Evolutionary conservation across 2,113 vertebrate genomes (phyloP), one percentile per base, ranked within the genome.

Genomic region (Rutilus rutilus): DNA sequence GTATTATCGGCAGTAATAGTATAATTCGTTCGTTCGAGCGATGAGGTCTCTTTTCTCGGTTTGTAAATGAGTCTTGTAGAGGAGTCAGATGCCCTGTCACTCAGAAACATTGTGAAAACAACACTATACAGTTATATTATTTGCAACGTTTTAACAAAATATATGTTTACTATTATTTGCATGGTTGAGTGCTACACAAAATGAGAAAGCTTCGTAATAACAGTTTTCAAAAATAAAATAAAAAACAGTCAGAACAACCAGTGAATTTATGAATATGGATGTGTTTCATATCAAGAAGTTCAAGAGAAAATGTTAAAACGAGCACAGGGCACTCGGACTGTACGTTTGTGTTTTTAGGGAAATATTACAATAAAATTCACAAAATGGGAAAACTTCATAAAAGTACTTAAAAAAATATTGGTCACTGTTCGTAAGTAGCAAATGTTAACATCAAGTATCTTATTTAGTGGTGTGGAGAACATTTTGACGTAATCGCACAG

Each of bases 1-100:
- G 64, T 69, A 36, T 91, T 59, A 67, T 91, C 88, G 85, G 81
- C 82, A 89, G 74, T 91, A 90, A 90, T 90, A 92, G 88, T 75
- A 86, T n/a, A 64, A 73, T 86, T 87, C 86, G 73, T 74, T 75
- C 6, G 87, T 59, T 86, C 83, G 8, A 59, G 73, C 76, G n/a
- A 67, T 83, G 21, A 81, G 50, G 57, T 75, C 85, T 74, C 71
- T 52, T 57, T 57, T 19, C 76, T 87, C 82, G 82, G 90, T 82
- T 89, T 86, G 85, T 52, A 83, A 60, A 57, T 62, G 60, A 85
- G 57, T 62, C n/a, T 57, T 82, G 65, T 50, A 47, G 27, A 79
- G 50, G n/a, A 79, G 42, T 11, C 45, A 85, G 36, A 79, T 57
- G 21, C 23, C 47, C 39, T 69, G 2, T 23, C 42, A 85, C 62